Evolutionary conservation across 2,113 vertebrate species (phyloP).

Genomic region (Scalopus aquaticus): DNA sequence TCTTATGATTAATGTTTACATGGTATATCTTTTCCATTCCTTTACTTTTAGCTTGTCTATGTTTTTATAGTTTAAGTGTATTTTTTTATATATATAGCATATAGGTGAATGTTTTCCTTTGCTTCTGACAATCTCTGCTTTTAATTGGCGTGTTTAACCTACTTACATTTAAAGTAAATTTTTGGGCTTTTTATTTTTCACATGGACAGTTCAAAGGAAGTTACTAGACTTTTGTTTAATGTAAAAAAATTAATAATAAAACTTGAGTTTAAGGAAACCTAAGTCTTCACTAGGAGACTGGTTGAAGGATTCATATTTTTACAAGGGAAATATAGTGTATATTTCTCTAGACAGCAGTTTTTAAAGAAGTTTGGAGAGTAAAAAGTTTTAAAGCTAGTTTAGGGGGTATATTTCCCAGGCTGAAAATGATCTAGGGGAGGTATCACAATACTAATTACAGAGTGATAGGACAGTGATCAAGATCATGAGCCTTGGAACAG

Average conservation of each 20-base stretch:
- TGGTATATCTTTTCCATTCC: no score
- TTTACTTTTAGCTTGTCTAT: neutral
- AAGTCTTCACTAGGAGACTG: neutral
- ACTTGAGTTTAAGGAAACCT: neutral
- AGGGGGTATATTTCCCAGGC: neutral
- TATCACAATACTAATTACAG: constrained; percentile 87
- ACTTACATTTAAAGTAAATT: neutral
- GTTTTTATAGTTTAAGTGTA: neutral
- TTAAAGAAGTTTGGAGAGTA: neutral
- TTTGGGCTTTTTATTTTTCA: constrained; percentile 69
- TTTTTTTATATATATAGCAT: neutral
- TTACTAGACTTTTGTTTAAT: constrained; percentile 37
- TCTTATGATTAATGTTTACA: neutral
- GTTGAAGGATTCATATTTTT: neutral
- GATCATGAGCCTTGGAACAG: constrained; percentile 89
- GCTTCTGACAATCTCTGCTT: neutral
- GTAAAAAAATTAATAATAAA: neutral
- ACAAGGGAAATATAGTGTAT: constrained; percentile 18
- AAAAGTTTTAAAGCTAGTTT: neutral
- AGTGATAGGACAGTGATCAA: constrained; percentile 95
- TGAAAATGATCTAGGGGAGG: neutral
- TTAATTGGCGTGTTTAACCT: neutral
- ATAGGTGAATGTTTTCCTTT: neutral
- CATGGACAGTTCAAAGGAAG: constrained; percentile 29
- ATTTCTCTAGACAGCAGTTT: neutral